Conservation (phyloP, 2,113 vertebrate species). For the Edolisoma coerulescens region DNA sequence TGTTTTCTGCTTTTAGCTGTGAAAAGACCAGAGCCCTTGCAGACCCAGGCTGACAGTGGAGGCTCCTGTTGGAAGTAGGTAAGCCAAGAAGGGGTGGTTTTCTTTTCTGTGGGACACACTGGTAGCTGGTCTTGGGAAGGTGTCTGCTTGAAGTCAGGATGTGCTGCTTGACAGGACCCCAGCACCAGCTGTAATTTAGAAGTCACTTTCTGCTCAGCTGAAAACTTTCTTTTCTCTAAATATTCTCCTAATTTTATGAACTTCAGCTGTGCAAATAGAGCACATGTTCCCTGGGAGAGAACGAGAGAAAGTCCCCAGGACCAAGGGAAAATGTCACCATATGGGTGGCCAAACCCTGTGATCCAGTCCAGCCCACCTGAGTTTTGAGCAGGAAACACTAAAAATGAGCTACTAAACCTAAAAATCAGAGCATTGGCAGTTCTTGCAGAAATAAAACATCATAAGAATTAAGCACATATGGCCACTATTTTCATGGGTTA, state of each 20-base stretch:
- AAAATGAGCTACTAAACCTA: neutral
- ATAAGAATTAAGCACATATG: neutral
- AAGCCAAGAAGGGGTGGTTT: neutral
- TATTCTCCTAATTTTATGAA: neutral
- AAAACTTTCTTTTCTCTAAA: neutral
- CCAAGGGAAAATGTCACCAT: neutral
- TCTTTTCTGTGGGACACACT: neutral
- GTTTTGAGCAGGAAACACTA: neutral
- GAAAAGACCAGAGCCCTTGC: rapidly evolving
- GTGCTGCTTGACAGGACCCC: neutral
- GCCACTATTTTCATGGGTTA: neutral
- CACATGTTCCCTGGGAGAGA: neutral
- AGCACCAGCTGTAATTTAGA: neutral
- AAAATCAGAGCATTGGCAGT: neutral
- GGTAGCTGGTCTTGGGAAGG: neutral
- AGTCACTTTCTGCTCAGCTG: neutral
- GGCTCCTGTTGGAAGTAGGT: neutral
- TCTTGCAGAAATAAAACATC: neutral
- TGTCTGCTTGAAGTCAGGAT: neutral
- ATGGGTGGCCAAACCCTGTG: neutral
- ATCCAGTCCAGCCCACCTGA: neutral
- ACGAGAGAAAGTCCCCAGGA: neutral
- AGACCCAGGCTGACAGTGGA: rapidly evolving
- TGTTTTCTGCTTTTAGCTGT: neutral
- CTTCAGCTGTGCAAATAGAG: neutral